Base-by-base conservation (phyloP, 2,888 invertebrate genomes). In the Celastrina argiolus region DNA sequence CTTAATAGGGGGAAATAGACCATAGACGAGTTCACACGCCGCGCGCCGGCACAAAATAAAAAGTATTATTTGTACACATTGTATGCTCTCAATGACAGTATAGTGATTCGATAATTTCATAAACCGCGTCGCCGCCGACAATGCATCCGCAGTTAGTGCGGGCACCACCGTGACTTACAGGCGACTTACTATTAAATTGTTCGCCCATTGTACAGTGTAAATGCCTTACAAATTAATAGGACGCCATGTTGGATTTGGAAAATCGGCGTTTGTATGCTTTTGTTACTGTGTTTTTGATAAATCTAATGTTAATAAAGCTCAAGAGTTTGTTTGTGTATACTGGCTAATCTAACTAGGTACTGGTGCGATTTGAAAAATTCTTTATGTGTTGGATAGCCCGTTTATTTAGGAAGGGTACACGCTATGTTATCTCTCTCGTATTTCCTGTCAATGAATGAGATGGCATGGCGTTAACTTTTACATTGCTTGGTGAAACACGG, bases 61-160 rank as follows among this genome's bases (percentile, higher is more conserved):
- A 42, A 42, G n/a, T n/a, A 42, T 42, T 42, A n/a, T 28, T 28
- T 28, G 7, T n/a, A 42, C 16, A 42, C 56, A 56, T 28, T 56
- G 28, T n/a, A 16, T 12, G 51, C 61, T 45, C 65, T 42, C 71
- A 68, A 74, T 73, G 71, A 70, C 69, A 72, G 71, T 73, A 67
- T 63, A 71, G 66, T 69, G 70, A 69, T 69, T 69, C 65, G 66
- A 69, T 72, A 71, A 72, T 72, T 70, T 56, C 61, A 45, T 66
- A 66, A 68, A 68, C 45, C 28, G 61, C 67, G 51, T 2, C 12
- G 10, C 16, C 7, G 16, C 58, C 16, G n/a, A 42, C 42, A 42
- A 42, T 16, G 42, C 31, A 5, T 7, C 16, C 16, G 5, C 16
- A 10, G 16, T 58, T 58, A 58, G 58, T 16, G 58, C 10, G 8